Evolutionary conservation across 92 coral and sea anemone species (phyloP), one percentile per base, ranked within the genome.

Genomic region (Galaxea fascicularis): DNA sequence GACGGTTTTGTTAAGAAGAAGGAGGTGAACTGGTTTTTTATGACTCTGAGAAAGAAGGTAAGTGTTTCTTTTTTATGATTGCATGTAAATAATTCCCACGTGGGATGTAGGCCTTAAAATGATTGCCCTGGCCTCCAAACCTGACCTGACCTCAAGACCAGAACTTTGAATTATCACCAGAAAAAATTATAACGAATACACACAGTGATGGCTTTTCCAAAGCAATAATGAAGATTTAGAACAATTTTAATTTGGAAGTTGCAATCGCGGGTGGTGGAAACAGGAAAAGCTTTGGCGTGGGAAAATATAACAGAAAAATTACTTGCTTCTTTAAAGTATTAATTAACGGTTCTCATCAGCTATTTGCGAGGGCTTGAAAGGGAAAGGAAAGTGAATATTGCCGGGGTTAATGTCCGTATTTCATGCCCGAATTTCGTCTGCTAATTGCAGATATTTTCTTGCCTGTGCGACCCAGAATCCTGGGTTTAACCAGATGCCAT

Each of bases 331-430:
- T 47, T 47, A 47, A 8, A 47, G 10, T 47, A 14, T 49, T 49
- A 15, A 49, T 49, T 49, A 49, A 49, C 54, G 54, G 24, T 21
- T 59, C 25, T 59, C 65, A 59, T 59, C 65, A 59, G 65, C 65
- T 59, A 59, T 59, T 59, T 20, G 65, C 65, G 65, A 59, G 65
- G 65, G 65, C 65, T 59, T 59, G n/a, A 59, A 59, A 59, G 65
- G 18, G 65, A 59, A 59, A 59, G 65, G 18, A 59, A 59, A 59
- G 12, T 59, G 65, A 59, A 18, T 0, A 0, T 59, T 59, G 65
- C 65, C 65, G 24, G 29, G 29, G 0, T 59, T 59, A 59, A 59
- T 0, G 65, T 59, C 65, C 65, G 65, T 59, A 59, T 59, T 59
- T 59, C 24, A 59, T 59, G 65, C 26, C 65, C 65, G 65, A 59